Conservation (phyloP, 1,140 invertebrate genomes). For the Cyclina sinensis region DNA sequence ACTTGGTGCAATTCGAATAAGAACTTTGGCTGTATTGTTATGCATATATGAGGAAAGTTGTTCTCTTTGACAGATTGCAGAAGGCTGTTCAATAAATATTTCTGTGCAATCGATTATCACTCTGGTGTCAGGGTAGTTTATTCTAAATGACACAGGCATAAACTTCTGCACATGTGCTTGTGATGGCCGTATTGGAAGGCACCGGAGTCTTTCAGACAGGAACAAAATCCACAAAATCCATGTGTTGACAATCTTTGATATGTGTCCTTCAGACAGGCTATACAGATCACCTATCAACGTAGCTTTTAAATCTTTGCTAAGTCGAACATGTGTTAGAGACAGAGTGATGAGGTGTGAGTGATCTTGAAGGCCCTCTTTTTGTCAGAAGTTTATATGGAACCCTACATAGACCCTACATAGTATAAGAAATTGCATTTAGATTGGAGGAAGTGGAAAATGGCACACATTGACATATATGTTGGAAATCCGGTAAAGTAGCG, state of each 20-base stretch:
- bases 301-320: neutral
- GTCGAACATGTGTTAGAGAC: neutral
- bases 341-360: conserved; percentile 7
- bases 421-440: conserved; percentile 39
- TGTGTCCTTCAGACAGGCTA: conserved; percentile 11
- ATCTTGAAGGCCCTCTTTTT: conserved; percentile 27
- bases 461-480: neutral
- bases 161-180: neutral
- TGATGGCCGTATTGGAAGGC: neutral
- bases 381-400: neutral
- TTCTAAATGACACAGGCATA: neutral
- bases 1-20: conserved; percentile 41
- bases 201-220: neutral
- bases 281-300: neutral
- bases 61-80: conserved; percentile 30
- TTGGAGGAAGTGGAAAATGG: conserved; percentile 12
- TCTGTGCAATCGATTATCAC: conserved; percentile 50
- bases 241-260: conserved; percentile 23
- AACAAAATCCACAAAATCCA: conserved; percentile 33
- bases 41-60: conserved; percentile 57
- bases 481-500: conserved; percentile 9
- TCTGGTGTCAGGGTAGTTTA: conserved; percentile 24
- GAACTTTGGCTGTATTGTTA: conserved; percentile 36
- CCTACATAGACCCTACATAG: conserved; percentile 20
- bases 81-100: conserved; percentile 51